These are phyloP conservation scores for Vulpes lagopus DNA, from an alignment of 2,113 vertebrate genomes.

Conservation along the genomic window DNA sequence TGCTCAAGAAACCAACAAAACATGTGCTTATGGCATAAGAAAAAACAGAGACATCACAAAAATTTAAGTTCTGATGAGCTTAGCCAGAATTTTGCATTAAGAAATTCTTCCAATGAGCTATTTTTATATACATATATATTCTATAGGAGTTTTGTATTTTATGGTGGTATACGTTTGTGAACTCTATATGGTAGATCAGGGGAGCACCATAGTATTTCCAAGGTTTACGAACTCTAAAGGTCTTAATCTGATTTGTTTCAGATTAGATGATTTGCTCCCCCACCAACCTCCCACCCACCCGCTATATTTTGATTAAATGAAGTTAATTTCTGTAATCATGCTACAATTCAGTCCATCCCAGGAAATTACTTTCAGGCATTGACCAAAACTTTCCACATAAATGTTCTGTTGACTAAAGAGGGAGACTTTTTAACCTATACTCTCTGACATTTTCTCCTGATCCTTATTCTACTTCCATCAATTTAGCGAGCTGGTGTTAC, in stretches of 20 bases:
- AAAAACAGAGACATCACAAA: background rate
- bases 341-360: background rate
- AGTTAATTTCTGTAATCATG: background rate
- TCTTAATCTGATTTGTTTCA: background rate
- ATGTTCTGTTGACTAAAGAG: background rate
- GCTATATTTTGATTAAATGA: background rate
- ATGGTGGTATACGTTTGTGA: background rate
- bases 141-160: background rate
- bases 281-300: background rate
- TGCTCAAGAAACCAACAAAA: background rate
- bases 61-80: background rate
- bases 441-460: background rate
- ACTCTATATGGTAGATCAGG: background rate
- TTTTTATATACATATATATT: background rate
- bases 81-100: background rate
- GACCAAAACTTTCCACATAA: background rate
- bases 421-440: background rate
- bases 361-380: background rate
- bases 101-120: background rate
- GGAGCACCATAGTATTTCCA: background rate
- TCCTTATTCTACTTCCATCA: too few species aligned
- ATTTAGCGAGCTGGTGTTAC: background rate
- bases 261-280: background rate
- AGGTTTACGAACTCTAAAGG: background rate
- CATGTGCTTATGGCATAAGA: background rate